A percentile compares a stretch with the other conserved stretches of the same genome.
These are phyloP conservation scores for Drosophila falleni DNA, from an alignment of 2,888 invertebrate genomes.

Conservation along the genomic window DNA sequence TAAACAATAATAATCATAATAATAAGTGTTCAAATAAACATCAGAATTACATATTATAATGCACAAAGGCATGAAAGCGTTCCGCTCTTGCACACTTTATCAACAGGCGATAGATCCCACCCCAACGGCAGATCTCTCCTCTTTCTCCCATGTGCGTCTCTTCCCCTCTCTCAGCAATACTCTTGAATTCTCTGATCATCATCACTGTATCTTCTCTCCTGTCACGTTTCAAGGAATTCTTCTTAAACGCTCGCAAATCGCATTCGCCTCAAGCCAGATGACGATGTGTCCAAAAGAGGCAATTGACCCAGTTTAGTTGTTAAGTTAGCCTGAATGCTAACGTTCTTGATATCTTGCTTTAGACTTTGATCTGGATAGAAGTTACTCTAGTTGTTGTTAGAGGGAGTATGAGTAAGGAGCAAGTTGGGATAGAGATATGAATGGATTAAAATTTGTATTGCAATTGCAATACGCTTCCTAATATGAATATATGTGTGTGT, in stretches of 20 bases:
- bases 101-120: slow-evolving; percentile 7
- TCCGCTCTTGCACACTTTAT: slow-evolving; percentile 30
- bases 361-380: slow-evolving; percentile 59
- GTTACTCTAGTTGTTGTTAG: slow-evolving; percentile 50
- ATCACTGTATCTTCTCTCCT: slow-evolving; percentile 11
- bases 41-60: slow-evolving; percentile 36
- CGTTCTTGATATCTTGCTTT: slow-evolving; percentile 29
- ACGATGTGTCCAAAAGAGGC: neutral
- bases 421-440: slow-evolving; percentile 55
- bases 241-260: slow-evolving; percentile 34
- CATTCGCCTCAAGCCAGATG: slow-evolving; percentile 16
- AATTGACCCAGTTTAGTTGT: slow-evolving; percentile 1
- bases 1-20: slow-evolving; percentile 32
- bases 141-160: slow-evolving; percentile 5
- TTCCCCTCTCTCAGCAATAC: slow-evolving; percentile 9
- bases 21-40: slow-evolving; percentile 42
- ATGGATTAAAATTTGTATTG: slow-evolving; percentile 48
- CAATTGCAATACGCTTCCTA: slow-evolving; percentile 41
- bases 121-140: slow-evolving; percentile 12
- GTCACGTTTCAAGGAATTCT: neutral
- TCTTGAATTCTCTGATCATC: slow-evolving; percentile 5
- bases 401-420: slow-evolving; percentile 20
- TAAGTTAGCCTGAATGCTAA: slow-evolving; percentile 35
- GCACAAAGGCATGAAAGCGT: slow-evolving; percentile 42
- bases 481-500: slow-evolving; percentile 25